Conservation (phyloP, 2,888 invertebrate genomes). For the Ormia ochracea region DNA sequence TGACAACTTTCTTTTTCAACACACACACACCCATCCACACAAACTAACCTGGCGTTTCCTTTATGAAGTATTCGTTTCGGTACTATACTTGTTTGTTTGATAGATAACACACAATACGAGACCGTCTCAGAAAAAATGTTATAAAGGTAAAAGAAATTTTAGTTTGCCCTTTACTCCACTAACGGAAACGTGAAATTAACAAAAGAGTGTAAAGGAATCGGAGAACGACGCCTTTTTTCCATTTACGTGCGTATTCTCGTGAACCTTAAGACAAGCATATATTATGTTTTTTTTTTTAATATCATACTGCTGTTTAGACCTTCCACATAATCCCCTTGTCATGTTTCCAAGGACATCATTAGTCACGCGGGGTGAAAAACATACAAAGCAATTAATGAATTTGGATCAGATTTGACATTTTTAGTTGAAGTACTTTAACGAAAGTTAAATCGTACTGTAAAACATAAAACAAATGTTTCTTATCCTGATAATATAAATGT, state of each 20-base stretch:
- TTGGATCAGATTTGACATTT: constrained; percentile 29
- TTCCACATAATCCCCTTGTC: no score
- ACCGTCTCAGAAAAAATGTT: not conserved
- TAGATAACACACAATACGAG: constrained; percentile 12
- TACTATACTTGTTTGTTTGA: constrained; percentile 39
- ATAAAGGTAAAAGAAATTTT: not conserved
- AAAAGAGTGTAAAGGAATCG: no score
- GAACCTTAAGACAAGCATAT: no score
- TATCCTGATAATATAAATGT: not conserved
- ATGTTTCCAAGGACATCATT: constrained; percentile 22
- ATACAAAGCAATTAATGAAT: constrained; percentile 23
- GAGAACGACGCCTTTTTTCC: no score
- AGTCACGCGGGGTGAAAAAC: constrained; percentile 19
- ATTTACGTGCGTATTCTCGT: no score
- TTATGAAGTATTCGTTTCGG: constrained; percentile 24
- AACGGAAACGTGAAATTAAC: no score
- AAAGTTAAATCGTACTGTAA: not conserved
- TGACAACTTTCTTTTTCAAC: constrained; percentile 57
- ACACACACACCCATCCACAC: constrained; percentile 42
- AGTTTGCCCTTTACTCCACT: not conserved
- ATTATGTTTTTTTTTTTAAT: no score
- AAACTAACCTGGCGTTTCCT: constrained; percentile 29
- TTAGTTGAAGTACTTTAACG: not conserved
- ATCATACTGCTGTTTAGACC: no score
- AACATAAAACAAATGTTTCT: not conserved